Conservation (phyloP, 1,140 invertebrate species). For the Camponotus vicinus region DNA sequence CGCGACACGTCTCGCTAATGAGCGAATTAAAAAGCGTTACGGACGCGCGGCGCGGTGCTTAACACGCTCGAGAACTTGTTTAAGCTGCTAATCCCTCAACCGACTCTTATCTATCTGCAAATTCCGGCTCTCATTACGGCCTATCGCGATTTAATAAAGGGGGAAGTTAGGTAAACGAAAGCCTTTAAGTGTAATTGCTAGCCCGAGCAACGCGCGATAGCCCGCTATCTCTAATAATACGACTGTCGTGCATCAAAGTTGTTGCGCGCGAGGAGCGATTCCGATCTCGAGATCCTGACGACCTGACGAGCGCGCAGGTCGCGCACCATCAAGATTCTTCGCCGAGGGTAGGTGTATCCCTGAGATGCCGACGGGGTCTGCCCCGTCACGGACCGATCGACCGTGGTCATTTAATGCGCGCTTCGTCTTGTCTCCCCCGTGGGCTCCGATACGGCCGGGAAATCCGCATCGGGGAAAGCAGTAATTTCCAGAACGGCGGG, state of each 20-base stretch:
- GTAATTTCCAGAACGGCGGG: slow-evolving; percentile 66
- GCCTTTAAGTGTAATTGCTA: slow-evolving; percentile 69
- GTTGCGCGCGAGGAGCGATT: slow-evolving; percentile 65
- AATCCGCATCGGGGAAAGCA: slow-evolving; percentile 55
- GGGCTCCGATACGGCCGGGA: neutral
- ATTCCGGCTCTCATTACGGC: slow-evolving; percentile 68
- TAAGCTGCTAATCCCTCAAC: slow-evolving; percentile 44
- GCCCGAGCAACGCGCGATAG: slow-evolving; percentile 58
- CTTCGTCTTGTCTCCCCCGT: neutral
- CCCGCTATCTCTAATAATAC: slow-evolving; percentile 73
- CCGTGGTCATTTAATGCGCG: slow-evolving; percentile 43
- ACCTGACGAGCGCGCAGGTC: slow-evolving; percentile 23
- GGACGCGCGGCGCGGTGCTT: slow-evolving; percentile 20
- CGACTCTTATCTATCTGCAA: slow-evolving; percentile 41
- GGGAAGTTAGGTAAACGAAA: slow-evolving; percentile 62
- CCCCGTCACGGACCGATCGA: neutral
- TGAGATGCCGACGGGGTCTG: neutral
- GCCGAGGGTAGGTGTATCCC: slow-evolving; percentile 12
- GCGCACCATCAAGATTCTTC: slow-evolving; percentile 30
- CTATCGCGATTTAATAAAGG: slow-evolving; percentile 57
- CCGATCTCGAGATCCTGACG: slow-evolving; percentile 52
- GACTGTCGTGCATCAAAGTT: slow-evolving; percentile 73
- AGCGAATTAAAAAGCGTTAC: slow-evolving; percentile 53
- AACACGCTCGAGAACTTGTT: slow-evolving; percentile 60
- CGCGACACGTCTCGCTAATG: slow-evolving; percentile 40